Evolutionary conservation across 2,888 invertebrate species (phyloP).

Genomic region (Phyllotreta cruciferae): DNA sequence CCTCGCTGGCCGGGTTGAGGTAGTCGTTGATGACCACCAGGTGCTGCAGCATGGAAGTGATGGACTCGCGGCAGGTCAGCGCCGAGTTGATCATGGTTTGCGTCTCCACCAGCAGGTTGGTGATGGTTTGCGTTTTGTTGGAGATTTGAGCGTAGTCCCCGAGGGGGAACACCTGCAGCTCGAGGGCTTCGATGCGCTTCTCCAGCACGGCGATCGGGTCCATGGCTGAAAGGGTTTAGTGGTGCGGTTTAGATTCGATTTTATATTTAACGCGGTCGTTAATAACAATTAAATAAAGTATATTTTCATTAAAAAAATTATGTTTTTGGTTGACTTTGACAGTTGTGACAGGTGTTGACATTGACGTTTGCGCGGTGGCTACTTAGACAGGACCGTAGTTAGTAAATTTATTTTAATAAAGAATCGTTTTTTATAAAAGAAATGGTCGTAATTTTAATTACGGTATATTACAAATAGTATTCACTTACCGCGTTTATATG

Average conservation of each 20-base stretch:
- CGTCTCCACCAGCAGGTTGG: conserved; percentile 60
- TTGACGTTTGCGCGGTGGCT: too few relatives aligned
- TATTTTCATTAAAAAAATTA: too few relatives aligned
- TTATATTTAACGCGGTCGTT: neutral
- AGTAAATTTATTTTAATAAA: too few relatives aligned
- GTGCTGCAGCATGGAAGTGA: conserved; percentile 59
- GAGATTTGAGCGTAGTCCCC: conserved; percentile 48
- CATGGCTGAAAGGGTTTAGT: conserved; percentile 33
- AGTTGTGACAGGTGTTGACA: too few relatives aligned
- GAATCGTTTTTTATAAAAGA: too few relatives aligned
- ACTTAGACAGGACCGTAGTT: too few relatives aligned
- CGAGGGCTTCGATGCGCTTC: conserved; percentile 60
- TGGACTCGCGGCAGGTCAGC: conserved; percentile 62
- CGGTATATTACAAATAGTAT: too few relatives aligned
- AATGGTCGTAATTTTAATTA: too few relatives aligned
- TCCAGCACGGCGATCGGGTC: conserved; percentile 58
- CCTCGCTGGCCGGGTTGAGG: conserved; percentile 60
- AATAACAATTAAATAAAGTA: neutral
- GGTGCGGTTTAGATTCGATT: neutral
- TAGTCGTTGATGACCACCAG: conserved; percentile 61
- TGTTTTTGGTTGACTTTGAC: too few relatives aligned
- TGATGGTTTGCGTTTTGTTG: conserved; percentile 53
- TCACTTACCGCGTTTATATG: too few relatives aligned
- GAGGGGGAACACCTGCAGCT: conserved; percentile 58
- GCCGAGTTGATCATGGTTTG: conserved; percentile 63